Evolutionary conservation across 2,113 vertebrate species (phyloP), one percentile per base, ranked within the genome.

Genomic region (Echinops telfairi): DNA sequence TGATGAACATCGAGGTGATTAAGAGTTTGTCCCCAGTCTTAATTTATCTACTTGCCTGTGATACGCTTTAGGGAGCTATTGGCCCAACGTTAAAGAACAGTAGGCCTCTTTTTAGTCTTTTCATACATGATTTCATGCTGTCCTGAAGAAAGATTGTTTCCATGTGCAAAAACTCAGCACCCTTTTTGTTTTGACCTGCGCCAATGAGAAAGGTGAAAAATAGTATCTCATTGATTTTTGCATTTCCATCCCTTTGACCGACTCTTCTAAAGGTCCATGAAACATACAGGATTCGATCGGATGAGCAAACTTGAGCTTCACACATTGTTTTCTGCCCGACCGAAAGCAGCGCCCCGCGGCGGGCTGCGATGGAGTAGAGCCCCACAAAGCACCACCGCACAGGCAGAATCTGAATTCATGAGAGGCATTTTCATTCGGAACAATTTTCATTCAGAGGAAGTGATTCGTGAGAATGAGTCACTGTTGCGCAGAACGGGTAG

Each of bases 381-480:
- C n/a, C 27, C 87, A 58, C 20, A 29, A 43, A 66, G 60, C 68
- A 17, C 33, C 33, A 1, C 3, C 8, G 38, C 91, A 11, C 0
- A 6, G 29, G 38, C 91, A 96, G 88, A 76, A 22, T 29, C 40
- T 86, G 8, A 96, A 53, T n/a, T 40, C 66, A 86, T 79, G 47
- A 88, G 79, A 90, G n/a, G 4, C 6, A 29, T 73, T 87, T 68
- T 68, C 85, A 75, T 90, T 86, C 77, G 19, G 40, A 89, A 60
- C 1, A 9, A 7, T 53, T 78, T 43, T 31, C 36, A 14, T 43
- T 83, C 8, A 60, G 47, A 70, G 43, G 9, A 77, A 70, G 62
- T 31, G 31, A 58, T 40, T 79, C 36, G 57, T 83, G 57, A 78
- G 76, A 83, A 86, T 12, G 66, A 82, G 57, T 60, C 73, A n/a